Evolutionary conservation across 2,888 invertebrate species (phyloP).

Genomic region (Ochropleura leucogaster): DNA sequence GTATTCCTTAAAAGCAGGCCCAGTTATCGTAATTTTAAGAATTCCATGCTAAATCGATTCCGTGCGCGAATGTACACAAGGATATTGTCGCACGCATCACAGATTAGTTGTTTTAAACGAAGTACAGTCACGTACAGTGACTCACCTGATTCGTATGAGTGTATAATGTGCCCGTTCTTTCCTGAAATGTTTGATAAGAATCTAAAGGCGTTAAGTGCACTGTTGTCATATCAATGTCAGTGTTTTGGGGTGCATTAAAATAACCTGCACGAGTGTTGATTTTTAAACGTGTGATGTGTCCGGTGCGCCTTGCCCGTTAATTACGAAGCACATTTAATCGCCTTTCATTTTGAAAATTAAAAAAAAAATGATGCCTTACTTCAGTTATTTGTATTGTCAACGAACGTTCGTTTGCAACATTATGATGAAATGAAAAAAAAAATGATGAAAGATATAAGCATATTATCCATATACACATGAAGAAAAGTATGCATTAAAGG

Average conservation of each 20-base stretch:
- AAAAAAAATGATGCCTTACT: background rate
- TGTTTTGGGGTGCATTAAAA: conserved; percentile 18
- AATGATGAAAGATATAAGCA: no score
- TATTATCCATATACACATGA: no score
- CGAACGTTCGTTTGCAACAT: no score
- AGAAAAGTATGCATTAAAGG: no score
- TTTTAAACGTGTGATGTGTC: background rate
- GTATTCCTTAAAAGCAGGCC: conserved; percentile 73
- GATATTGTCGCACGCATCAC: conserved; percentile 77
- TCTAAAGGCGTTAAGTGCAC: conserved; percentile 48
- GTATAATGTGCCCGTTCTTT: conserved; percentile 54
- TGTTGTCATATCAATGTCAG: conserved; percentile 40
- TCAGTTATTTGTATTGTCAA: background rate
- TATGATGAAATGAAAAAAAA: no score
- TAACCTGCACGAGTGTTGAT: conserved; percentile 6
- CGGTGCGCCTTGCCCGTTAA: background rate
- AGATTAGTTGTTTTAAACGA: conserved; percentile 73
- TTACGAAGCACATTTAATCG: background rate
- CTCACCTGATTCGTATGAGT: conserved; percentile 62
- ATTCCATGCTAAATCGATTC: conserved; percentile 76
- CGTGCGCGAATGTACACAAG: conserved; percentile 78
- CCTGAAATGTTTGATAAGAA: conserved; percentile 60
- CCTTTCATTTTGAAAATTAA: background rate
- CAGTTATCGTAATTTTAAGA: conserved; percentile 75
- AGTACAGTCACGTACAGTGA: conserved; percentile 84